Conservation (phyloP, 2,797 vertebrate genomes). For the Molossus molossus region DNA sequence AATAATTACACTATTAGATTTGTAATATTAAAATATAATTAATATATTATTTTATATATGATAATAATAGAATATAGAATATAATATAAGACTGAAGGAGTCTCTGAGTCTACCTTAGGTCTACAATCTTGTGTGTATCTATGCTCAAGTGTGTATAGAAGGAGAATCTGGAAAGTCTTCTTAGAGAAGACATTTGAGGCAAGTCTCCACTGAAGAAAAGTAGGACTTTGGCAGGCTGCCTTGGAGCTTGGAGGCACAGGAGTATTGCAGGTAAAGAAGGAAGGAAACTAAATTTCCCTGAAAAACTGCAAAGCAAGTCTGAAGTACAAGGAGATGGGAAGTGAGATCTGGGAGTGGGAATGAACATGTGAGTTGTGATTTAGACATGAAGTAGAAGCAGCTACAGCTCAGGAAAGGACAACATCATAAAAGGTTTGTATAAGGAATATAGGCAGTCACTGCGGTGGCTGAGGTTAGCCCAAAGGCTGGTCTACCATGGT, state of each 20-base stretch:
- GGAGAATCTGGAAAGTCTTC: neutral
- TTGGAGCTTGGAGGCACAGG: too few relatives aligned
- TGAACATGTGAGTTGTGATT: neutral
- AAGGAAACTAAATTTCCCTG: neutral
- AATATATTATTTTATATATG: neutral
- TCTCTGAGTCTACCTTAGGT: neutral
- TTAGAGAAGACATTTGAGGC: neutral
- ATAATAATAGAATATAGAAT: neutral
- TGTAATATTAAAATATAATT: constrained; percentile 32
- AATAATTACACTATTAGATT: neutral
- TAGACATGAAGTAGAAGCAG: neutral
- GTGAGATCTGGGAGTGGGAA: neutral
- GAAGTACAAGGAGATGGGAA: neutral
- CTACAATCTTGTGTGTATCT: neutral
- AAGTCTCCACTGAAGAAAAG: neutral
- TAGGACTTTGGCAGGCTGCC: neutral
- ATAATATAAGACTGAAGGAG: neutral
- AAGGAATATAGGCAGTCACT: neutral
- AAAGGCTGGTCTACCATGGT: neutral
- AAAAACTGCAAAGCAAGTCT: neutral
- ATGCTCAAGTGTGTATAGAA: neutral
- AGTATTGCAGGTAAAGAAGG: neutral
- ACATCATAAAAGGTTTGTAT: neutral
- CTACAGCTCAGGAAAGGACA: neutral
- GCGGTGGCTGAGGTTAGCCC: neutral